Base-by-base conservation (phyloP, 2,113 vertebrate species). In the Corvus cornix region DNA sequence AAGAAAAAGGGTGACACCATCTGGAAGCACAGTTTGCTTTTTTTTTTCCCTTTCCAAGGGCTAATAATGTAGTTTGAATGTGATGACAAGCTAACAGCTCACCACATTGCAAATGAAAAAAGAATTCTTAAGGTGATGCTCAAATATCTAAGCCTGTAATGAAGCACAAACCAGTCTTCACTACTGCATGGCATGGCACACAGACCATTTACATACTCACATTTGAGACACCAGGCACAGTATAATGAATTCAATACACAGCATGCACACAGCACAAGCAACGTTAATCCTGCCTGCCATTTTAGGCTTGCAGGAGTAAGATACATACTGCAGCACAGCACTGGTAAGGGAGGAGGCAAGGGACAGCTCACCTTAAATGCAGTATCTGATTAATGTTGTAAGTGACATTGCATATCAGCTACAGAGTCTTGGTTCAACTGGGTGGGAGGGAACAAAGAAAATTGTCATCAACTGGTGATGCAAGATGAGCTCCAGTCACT, bases 361-460 rank as follows among this genome's bases (percentile, higher is more conserved):
- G 97, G 97, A 97, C 96, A 91, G 98, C 98, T 98, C 98, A 99
- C 98, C 97, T 97, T 98, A 98, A 98, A 98, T 97, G 98, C 98
- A 98, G 98, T 97, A 98, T 98, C 98, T 98, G 98, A 98, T 98
- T 98, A 98, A 99, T 98, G 98, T 98, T 98, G 98, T 98, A 98
- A 98, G 97, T 98, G 98, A 98, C 98, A 98, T 98, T 99, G 98
- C 98, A 98, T 98, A 98, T 98, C 98, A 97, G 98, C 98, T 98
- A 98, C 98, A 98, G 98, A 98, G 98, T 98, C 98, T 97, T 98
- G 98, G 98, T 98, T 98, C 96, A 98, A 98, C 97, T 97, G 97
- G 96, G 97, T 97, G 98, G 98, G 98, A 98, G 98, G 98, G 98
- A 98, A 98, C 98, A 98, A 98, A 98, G 97, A 97, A 97, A 97